Base-by-base conservation (phyloP, 2,797 vertebrate species). In the Gorsachius magnificus region DNA sequence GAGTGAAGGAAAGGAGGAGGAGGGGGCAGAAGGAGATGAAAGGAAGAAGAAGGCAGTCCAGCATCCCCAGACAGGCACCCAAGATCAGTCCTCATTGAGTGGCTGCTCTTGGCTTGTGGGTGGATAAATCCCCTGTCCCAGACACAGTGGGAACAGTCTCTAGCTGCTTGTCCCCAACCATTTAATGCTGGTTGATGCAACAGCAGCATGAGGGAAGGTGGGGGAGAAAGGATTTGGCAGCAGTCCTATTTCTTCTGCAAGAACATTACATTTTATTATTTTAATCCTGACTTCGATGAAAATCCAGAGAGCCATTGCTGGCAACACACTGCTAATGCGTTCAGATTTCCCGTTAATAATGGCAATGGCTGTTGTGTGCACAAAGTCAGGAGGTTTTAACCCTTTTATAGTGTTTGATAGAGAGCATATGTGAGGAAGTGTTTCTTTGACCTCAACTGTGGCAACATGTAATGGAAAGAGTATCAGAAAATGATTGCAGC, bases 241-340 rank as follows among this genome's bases (percentile, higher is more conserved):
- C 33, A 58, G 11, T 31, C 20, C 45, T 33, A 4, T 61, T 85
- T 71, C 35, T 68, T 89, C 82, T 61, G 16, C 50, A 48, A 16
- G 38, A 77, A 83, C 6, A 25, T 21, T 61, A 0, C 13, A 43
- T 64, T 90, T 88, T 57, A 17, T 61, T 68, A 12, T 5, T 61
- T 11, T 58, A 54, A 15, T 46, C 43, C 60, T 75, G 68, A 18
- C 0, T 0, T 14, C 0, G 0, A 35, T 13, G 28, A 38, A 84
- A 93, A 51, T 36, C 13, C 64, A 41, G 36, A 79, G 51, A 69
- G 18, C 29, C 76, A 8, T n/a, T 58, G 11, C 60, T 66, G 72
- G 18, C 38, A 36, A 5, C 43, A 6, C 2, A 0, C 66, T 48
- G 6, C 24, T 53, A 11, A 19, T 4, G 0, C 4, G 17, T 28